Evolutionary conservation across 2,113 vertebrate species (phyloP).

Genomic region (Motacilla tschutschensis): DNA sequence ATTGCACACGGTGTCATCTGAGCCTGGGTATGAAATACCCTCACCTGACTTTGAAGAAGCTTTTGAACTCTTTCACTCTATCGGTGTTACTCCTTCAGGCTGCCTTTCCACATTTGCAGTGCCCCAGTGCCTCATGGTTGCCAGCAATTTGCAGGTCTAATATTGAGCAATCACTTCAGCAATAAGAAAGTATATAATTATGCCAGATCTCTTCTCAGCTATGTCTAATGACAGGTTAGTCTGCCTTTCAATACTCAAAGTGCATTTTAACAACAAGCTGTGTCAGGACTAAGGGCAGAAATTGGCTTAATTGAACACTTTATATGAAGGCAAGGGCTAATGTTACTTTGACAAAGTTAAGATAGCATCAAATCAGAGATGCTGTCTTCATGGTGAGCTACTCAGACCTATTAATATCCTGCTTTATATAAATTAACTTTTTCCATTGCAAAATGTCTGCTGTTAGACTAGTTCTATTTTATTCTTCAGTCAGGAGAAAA

Average conservation of each 20-base stretch:
- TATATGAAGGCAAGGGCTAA: not conserved
- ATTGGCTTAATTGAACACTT: not conserved
- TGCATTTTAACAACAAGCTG: not conserved
- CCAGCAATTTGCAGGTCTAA: not conserved
- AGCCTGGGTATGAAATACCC: not conserved
- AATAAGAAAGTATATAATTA: not conserved
- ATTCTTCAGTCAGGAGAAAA: not conserved
- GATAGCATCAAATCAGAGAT: not conserved
- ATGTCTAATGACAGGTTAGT: not conserved
- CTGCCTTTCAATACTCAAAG: not conserved
- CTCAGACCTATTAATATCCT: not conserved
- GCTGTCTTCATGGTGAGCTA: not conserved
- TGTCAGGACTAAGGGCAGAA: not conserved
- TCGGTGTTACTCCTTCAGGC: not conserved
- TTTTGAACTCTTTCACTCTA: not conserved
- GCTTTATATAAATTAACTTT: not conserved
- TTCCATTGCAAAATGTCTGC: not conserved
- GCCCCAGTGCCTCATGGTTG: fast-evolving
- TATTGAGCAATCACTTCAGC: not conserved
- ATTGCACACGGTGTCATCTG: not conserved
- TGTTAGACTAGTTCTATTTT: not conserved
- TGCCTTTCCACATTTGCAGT: not conserved
- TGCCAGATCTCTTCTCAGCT: not conserved
- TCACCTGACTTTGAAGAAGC: not conserved
- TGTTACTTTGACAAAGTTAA: not conserved